phyloP scores from a whole-genome alignment of 1,140 invertebrate species.

The Cyrtorhinus lividipennis region DNA sequence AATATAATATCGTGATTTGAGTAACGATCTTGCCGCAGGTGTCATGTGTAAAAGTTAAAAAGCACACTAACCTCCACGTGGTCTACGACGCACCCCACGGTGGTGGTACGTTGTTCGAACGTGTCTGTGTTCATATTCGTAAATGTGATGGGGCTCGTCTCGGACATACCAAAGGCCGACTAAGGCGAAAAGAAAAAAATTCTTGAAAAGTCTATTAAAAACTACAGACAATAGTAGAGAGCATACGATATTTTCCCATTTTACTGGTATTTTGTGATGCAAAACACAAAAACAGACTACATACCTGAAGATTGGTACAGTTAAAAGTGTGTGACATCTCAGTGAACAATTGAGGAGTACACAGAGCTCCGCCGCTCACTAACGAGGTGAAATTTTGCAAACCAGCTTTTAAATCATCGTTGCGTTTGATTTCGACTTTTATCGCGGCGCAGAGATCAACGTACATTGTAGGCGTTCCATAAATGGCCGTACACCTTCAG shows the following conservation, averaged over 20 bases:
- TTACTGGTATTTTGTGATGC: too few species aligned
- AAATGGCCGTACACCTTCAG: slow-evolving; percentile 55
- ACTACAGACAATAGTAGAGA: too few species aligned
- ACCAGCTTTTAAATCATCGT: slow-evolving; percentile 9
- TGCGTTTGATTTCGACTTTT: slow-evolving; percentile 9
- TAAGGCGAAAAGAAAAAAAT: slow-evolving; percentile 34
- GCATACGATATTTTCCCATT: too few species aligned
- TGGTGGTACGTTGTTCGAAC: slow-evolving; percentile 47
- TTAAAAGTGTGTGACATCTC: slow-evolving; percentile 37
- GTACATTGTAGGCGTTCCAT: slow-evolving; percentile 95
- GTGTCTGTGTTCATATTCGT: slow-evolving; percentile 44
- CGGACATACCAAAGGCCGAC: slow-evolving; percentile 78
- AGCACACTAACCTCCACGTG: slow-evolving; percentile 57
- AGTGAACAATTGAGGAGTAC: slow-evolving; percentile 52
- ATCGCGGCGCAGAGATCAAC: slow-evolving; percentile 47
- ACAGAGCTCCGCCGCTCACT: slow-evolving; percentile 58
- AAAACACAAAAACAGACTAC: too few species aligned
- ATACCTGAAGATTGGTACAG: slow-evolving; percentile 23
- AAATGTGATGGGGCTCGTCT: slow-evolving; percentile 62
- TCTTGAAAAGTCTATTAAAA: too few species aligned
- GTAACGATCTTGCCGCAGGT: too few species aligned
- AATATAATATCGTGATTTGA: too few species aligned
- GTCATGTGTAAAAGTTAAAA: too few species aligned
- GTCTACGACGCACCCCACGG: slow-evolving; percentile 62
- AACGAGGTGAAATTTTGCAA: slow-evolving; percentile 36